Evolutionary conservation across 2,113 vertebrate species (phyloP), one percentile per base, ranked within the genome.

Genomic region (Syngnathus floridae): DNA sequence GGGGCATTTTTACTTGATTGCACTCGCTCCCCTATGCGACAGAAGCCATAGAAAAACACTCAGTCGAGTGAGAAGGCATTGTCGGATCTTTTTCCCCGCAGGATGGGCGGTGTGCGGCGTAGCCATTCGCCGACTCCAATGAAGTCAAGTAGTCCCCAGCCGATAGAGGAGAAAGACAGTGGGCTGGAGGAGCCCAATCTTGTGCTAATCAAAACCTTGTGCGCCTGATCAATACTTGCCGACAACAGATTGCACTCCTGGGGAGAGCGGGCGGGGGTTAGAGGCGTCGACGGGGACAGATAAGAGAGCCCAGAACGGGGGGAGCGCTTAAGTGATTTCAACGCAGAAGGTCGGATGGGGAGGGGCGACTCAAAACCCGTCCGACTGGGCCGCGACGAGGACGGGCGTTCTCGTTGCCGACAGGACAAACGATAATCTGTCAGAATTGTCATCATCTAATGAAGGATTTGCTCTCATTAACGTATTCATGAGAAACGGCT

Each of bases 181-280:
- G 77, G 68, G 66, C 75, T 63, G 66, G 73, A 63, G 45, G 70
- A 69, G 72, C 41, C 71, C 82, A 80, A 82, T 87, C 81, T 76
- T 76, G 89, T 87, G 81, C 85, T 88, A 87, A 89, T 89, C 88
- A 90, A 87, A 88, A 84, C 84, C 79, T 62, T 74, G 77, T 86
- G 74, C 62, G 74, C 56, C 66, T 76, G 87, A 90, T 92, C 89
- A 81, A 90, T 91, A 88, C 78, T 66, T 62, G 77, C 70, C 77
- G 84, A 89, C 87, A 87, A 77, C 85, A 87, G 84, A 90, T 88
- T 87, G 86, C 84, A 84, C 88, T 87, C 84, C 72, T 58, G 83
- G 81, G 88, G 72, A 76, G 74, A 75, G 73, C 71, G 57, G 70
- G 75, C 72, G 58, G 70, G 83, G 79, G 75, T 71, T 67, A 58